phyloP scores from a whole-genome alignment of 2,888 invertebrate genomes.

The Keiferia lycopersicella region DNA sequence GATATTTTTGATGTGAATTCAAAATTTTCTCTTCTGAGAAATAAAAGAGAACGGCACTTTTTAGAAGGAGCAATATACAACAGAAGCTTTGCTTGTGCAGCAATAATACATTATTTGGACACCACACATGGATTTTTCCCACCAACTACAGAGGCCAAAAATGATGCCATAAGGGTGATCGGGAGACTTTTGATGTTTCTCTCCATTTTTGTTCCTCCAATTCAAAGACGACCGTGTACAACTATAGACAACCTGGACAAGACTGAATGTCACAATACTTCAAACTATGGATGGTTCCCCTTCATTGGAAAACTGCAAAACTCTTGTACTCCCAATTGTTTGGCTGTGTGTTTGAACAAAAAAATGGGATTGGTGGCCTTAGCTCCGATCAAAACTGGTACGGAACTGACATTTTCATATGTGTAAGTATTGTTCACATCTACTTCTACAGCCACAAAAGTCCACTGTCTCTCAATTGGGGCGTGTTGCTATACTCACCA shows the following conservation, averaged over 20 bases:
- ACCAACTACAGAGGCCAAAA: slow-evolving; percentile 16
- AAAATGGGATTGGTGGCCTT: slow-evolving; percentile 39
- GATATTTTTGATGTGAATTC: slow-evolving; percentile 36
- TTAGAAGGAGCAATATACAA: slow-evolving; percentile 38
- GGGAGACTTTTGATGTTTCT: slow-evolving; percentile 39
- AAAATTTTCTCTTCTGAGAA: slow-evolving; percentile 35
- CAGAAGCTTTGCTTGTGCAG: slow-evolving; percentile 35
- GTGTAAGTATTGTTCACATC: slow-evolving; percentile 37
- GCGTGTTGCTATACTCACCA: too few relatives aligned
- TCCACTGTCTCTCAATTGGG: too few relatives aligned
- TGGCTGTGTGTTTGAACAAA: slow-evolving; percentile 36
- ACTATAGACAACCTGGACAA: slow-evolving; percentile 1
- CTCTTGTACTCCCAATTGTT: slow-evolving; percentile 41
- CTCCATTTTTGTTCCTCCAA: slow-evolving; percentile 27
- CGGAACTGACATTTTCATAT: slow-evolving; percentile 39
- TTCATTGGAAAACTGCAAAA: slow-evolving; percentile 42
- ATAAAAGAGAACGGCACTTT: slow-evolving; percentile 35
- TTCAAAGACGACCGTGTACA: slow-evolving; percentile 22
- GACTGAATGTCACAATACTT: slow-evolving; percentile 13
- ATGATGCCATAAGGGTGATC: slow-evolving; percentile 35
- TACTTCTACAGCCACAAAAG: too few relatives aligned
- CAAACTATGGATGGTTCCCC: slow-evolving; percentile 38
- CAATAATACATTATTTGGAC: slow-evolving; percentile 34
- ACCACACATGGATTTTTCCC: slow-evolving; percentile 36
- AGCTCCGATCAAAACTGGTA: slow-evolving; percentile 38